Percentiles rank a stretch among this genome's conserved stretches.
These are phyloP conservation scores for Porites cylindrica DNA, from an alignment of 92 coral and sea anemone genomes.

Conservation along the genomic window DNA sequence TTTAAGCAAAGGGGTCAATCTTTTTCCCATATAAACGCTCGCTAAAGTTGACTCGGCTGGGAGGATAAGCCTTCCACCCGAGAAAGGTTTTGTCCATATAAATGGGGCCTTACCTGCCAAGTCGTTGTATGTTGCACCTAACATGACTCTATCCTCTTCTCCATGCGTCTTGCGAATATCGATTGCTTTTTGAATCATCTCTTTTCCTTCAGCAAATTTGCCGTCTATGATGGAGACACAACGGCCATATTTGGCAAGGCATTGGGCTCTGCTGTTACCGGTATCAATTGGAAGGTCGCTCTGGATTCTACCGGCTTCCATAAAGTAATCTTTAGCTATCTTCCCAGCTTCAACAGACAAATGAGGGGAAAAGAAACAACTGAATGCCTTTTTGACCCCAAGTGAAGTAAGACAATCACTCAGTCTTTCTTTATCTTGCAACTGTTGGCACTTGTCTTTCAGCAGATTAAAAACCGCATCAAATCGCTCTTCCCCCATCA, in stretches of 20 bases:
- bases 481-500: slow-evolving; percentile 25
- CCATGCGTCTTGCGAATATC: slow-evolving; percentile 1
- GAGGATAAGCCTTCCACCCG: no score
- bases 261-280: slow-evolving; percentile 69
- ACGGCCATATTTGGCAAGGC: slow-evolving; percentile 68
- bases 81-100: no score
- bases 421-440: slow-evolving; percentile 30
- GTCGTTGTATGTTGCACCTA: slow-evolving; percentile 53
- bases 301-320: slow-evolving; percentile 47
- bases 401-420: slow-evolving; percentile 64
- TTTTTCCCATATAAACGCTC: no score
- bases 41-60: no score
- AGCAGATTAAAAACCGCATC: background rate
- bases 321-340: slow-evolving; percentile 43
- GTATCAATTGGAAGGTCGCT: slow-evolving; percentile 17
- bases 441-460: slow-evolving; percentile 6
- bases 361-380: slow-evolving; percentile 37
- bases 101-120: slow-evolving; percentile 57
- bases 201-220: background rate
- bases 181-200: slow-evolving; percentile 46
- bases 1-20: no score
- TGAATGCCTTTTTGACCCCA: slow-evolving; percentile 54
- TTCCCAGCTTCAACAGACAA: slow-evolving; percentile 33
- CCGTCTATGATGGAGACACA: slow-evolving; percentile 34
- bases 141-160: slow-evolving; percentile 34